Percentiles rank a stretch among this genome's conserved stretches.
These are phyloP conservation scores for Nyleta sp. DNA, from an alignment of 2,888 invertebrate genomes.

Conservation along the genomic window DNA sequence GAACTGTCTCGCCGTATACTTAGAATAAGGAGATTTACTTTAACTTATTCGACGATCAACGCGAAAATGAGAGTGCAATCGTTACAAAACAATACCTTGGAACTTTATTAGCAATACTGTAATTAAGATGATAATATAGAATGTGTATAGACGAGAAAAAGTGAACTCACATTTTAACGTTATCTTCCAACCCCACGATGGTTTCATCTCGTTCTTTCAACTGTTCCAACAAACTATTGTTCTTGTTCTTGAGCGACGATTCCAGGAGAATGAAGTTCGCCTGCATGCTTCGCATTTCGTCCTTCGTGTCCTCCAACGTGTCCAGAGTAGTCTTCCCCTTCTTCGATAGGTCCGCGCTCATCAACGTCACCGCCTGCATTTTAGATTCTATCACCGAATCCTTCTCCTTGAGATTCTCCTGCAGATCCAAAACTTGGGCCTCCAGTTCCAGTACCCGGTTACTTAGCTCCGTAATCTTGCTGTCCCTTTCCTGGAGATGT, in stretches of 20 bases:
- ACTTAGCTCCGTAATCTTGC: constrained; percentile 86
- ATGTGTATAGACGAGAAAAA: too few relatives aligned
- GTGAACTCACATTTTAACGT: constrained; percentile 80
- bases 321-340: constrained; percentile 89
- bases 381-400: constrained; percentile 92
- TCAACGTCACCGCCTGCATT: constrained; percentile 90
- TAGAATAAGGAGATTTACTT: not conserved
- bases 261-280: constrained; percentile 89
- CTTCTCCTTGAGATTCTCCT: constrained; percentile 92
- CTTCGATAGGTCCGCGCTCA: constrained; percentile 88
- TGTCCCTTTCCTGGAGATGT: constrained; percentile 85
- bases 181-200: constrained; percentile 84
- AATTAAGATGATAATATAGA: too few relatives aligned
- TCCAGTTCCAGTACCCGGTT: constrained; percentile 89
- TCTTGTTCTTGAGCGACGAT: constrained; percentile 88
- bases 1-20: constrained; percentile 10
- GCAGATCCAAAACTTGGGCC: constrained; percentile 89
- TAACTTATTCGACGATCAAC: constrained; percentile 1
- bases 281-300: constrained; percentile 92
- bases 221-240: constrained; percentile 84
- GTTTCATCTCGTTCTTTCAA: constrained; percentile 85
- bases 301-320: constrained; percentile 90
- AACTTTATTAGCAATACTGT: too few relatives aligned
- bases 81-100: too few relatives aligned
- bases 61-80: not conserved